Percentiles rank a stretch among this genome's conserved stretches.
These are phyloP conservation scores for Endotricha flammealis DNA, from an alignment of 2,888 invertebrate genomes.

Conservation along the genomic window DNA sequence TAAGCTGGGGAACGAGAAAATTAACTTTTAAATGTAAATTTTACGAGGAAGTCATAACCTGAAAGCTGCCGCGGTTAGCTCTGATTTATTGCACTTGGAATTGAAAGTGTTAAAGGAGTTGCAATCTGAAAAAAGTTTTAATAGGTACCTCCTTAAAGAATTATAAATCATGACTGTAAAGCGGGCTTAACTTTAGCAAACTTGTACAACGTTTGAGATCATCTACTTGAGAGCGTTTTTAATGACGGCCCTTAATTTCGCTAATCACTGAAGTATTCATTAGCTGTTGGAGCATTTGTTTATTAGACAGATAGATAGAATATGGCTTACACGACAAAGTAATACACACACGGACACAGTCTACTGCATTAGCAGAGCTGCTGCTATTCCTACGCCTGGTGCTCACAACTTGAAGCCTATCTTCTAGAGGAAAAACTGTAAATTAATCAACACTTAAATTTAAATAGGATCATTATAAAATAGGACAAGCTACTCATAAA, in stretches of 20 bases:
- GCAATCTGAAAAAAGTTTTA: constrained; percentile 77
- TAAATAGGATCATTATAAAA: no score
- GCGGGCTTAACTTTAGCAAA: constrained; percentile 59
- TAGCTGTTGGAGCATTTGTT: constrained; percentile 27
- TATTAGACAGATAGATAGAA: no score
- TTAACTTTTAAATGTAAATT: constrained; percentile 78
- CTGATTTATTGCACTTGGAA: constrained; percentile 74
- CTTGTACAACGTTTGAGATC: constrained; percentile 61
- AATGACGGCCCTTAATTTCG: constrained; percentile 58
- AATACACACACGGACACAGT: no score
- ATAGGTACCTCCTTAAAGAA: constrained; percentile 75
- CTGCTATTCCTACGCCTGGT: no score
- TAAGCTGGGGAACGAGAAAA: constrained; percentile 65
- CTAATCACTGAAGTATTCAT: constrained; percentile 48
- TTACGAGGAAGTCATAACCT: constrained; percentile 76
- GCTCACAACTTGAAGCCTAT: no score
- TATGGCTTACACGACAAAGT: no score
- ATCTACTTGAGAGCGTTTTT: constrained; percentile 59
- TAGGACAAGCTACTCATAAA: no score
- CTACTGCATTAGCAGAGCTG: no score
- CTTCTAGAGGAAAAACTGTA: no score
- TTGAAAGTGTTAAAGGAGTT: constrained; percentile 76
- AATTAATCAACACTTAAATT: no score
- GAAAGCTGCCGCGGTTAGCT: constrained; percentile 73
- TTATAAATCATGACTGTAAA: constrained; percentile 71